A percentile compares a stretch with the other conserved stretches of the same genome.
Evolutionary conservation across 2,797 vertebrate genomes (phyloP).

Genomic region (Rhabdophis nuchalis): DNA sequence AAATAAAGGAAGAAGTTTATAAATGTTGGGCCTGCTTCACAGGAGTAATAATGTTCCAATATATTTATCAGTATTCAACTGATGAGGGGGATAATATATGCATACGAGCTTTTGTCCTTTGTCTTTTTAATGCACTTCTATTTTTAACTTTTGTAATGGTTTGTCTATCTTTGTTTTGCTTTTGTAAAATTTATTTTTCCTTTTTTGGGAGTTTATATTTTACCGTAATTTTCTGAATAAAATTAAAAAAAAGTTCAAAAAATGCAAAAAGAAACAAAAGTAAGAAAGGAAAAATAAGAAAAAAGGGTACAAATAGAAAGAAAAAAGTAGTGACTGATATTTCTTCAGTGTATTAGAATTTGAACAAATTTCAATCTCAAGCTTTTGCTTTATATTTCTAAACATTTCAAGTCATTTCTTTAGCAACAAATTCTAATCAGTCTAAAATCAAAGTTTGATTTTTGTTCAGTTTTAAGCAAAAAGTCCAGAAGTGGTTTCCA

Average conservation of each 20-base stretch:
- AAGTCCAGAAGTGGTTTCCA: neutral
- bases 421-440: too few species aligned
- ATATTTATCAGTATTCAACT: neutral
- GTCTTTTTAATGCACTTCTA: neutral
- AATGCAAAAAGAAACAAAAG: neutral
- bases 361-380: too few species aligned
- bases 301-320: too few species aligned
- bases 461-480: too few species aligned
- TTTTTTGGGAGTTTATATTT: neutral
- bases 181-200: neutral
- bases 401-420: too few species aligned
- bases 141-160: neutral
- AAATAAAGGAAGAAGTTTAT: neutral
- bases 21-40: neutral
- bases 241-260: neutral
- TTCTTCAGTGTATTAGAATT: too few species aligned
- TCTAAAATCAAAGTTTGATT: too few species aligned
- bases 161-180: neutral
- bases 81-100: neutral
- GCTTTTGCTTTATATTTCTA: too few species aligned
- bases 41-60: neutral
- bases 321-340: too few species aligned
- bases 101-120: neutral
- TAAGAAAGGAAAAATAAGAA: too few species aligned
- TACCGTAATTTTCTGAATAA: neutral